Evolutionary conservation across 2,888 invertebrate genomes (phyloP), one percentile per base, ranked within the genome.

Genomic region (Drosophila paramelanica): DNA sequence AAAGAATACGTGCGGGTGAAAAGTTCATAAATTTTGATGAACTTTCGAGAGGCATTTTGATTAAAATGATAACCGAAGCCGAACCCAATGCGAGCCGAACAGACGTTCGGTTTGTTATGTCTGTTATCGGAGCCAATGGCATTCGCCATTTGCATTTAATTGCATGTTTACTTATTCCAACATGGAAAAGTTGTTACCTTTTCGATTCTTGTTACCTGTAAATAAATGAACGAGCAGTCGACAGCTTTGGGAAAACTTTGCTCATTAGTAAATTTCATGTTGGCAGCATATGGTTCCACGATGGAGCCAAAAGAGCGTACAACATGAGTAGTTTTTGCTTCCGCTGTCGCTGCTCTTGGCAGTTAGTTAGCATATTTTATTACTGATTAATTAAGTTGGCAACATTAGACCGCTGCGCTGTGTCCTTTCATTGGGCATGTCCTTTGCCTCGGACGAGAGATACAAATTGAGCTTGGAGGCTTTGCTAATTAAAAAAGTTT

Each of bases 401-500:
- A 43, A 57, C 51, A 59, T 38, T 25, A 38, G 56, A 13, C 1
- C 7, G 56, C 57, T 33, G 69, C 59, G 61, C 68, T 31, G n/a
- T 80, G 67, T 56, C 39, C 50, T 59, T 65, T 67, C 56, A 60
- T 67, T 68, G 53, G 49, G 46, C 57, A 58, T 49, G 47, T 23
- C 42, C 43, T 36, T 38, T 46, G 41, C 8, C 17, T 50, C 36
- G 53, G 39, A 0, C 25, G 46, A 60, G 59, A 50, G 61, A 36
- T 31, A 43, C 42, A 67, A 64, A 61, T 65, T 74, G 78, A 80
- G 69, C 78, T 74, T 65, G 56, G 46, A 73, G 74, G 71, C 69
- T 69, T 70, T 84, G 76, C 72, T 85, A 85, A 85, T 85, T 85
- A 85, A 87, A 85, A 87, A 85, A 85, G 87, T 85, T 85, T 67